Conservation (phyloP, 1,140 invertebrate genomes). For the Drosophila jambulina region DNA sequence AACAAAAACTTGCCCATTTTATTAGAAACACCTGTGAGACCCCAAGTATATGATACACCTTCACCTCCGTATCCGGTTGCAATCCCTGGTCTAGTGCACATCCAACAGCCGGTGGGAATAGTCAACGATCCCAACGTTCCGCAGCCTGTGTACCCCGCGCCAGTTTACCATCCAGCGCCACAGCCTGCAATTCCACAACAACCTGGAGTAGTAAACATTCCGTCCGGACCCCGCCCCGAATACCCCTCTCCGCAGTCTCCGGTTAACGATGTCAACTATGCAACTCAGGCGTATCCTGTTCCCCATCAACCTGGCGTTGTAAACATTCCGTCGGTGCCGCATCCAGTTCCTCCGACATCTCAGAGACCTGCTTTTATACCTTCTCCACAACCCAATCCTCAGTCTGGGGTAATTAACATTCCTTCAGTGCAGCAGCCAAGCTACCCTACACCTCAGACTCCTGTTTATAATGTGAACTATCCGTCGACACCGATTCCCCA, state of each 20-base stretch:
- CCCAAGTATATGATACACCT: constrained; percentile 60
- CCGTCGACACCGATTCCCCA: constrained; percentile 74
- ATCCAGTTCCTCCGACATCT: constrained; percentile 21
- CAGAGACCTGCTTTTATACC: constrained; percentile 18
- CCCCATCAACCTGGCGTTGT: constrained; percentile 26
- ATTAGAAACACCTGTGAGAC: constrained; percentile 13
- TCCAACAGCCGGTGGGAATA: constrained; percentile 28
- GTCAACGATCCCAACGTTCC: constrained; percentile 36
- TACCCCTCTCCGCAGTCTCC: constrained; percentile 34
- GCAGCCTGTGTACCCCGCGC: constrained; percentile 24
- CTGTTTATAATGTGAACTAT: constrained; percentile 81
- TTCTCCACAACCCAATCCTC: not conserved
- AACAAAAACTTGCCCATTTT: constrained; percentile 22
- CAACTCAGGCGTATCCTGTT: constrained; percentile 14
- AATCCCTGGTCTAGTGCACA: constrained; percentile 57
- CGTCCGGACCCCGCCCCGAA: constrained; percentile 29
- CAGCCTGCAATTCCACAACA: constrained; percentile 62
- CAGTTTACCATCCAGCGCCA: constrained; percentile 16
- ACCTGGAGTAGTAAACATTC: constrained; percentile 88
- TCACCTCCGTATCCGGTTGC: constrained; percentile 65
- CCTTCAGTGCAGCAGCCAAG: constrained; percentile 31
- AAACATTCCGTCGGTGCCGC: constrained; percentile 44
- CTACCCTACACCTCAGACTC: constrained; percentile 18
- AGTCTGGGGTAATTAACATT: constrained; percentile 89
- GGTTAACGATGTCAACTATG: constrained; percentile 39